phyloP scores from a whole-genome alignment of 2,113 vertebrate genomes.

The Pongo pygmaeus region DNA sequence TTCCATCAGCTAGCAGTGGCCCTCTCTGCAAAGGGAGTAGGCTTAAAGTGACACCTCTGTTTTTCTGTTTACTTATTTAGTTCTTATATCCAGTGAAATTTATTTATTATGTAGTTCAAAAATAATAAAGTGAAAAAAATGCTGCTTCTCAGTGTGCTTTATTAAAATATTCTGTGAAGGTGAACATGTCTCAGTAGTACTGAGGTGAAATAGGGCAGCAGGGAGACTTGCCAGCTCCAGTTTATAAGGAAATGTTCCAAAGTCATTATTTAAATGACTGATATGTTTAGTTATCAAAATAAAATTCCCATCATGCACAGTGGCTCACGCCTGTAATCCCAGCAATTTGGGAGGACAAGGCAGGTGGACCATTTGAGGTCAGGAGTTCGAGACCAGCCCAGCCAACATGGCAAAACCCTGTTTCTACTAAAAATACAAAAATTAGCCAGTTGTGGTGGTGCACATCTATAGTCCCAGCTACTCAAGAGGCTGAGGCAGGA shows the following conservation, averaged over 20 bases:
- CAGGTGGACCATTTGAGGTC: too few relatives aligned
- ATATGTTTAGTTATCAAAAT: conserved; percentile 37
- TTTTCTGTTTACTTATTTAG: background rate
- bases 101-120: background rate
- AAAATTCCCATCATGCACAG: background rate
- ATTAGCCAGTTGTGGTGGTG: too few relatives aligned
- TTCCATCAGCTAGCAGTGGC: background rate
- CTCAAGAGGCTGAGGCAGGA: too few relatives aligned
- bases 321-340: too few relatives aligned
- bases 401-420: too few relatives aligned
- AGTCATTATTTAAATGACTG: conserved; percentile 21
- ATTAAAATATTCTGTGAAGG: background rate
- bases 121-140: background rate
- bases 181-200: background rate
- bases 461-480: too few relatives aligned
- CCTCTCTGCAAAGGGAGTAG: background rate
- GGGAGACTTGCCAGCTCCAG: background rate
- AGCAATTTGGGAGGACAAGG: too few relatives aligned
- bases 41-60: background rate
- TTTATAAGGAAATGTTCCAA: conserved; percentile 23
- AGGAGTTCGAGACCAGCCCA: too few relatives aligned
- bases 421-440: too few relatives aligned
- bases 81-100: background rate
- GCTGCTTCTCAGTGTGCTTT: background rate
- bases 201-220: background rate